A percentile compares a stretch with the other conserved stretches of the same genome.
Conservation (phyloP, 2,888 invertebrate genomes). For the Clistopyga incitator region DNA sequence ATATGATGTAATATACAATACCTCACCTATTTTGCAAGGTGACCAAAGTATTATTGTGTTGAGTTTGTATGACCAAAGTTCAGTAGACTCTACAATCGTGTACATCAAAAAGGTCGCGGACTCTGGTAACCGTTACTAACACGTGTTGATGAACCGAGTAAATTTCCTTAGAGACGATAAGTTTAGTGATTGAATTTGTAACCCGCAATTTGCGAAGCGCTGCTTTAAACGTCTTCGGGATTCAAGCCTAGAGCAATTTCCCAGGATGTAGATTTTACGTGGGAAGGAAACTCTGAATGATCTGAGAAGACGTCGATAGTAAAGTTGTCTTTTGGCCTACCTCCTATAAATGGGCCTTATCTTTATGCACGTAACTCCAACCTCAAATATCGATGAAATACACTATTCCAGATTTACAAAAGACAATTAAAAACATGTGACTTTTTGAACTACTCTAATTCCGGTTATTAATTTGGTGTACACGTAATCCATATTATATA, state of each 20-base stretch:
- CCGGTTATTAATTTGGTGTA: no score
- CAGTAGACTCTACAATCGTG: neutral
- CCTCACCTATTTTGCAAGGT: neutral
- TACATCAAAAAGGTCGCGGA: neutral
- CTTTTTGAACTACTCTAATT: no score
- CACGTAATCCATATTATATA: no score
- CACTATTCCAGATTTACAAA: no score
- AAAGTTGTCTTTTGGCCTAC: neutral
- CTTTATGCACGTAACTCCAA: no score
- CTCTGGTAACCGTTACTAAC: neutral
- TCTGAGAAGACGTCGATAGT: neutral
- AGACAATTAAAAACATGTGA: no score
- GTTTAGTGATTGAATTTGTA: neutral
- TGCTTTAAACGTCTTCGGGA: neutral
- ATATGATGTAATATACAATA: no score
- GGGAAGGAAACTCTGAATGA: neutral
- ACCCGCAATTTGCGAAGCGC: neutral
- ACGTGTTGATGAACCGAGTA: neutral
- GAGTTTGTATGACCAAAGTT: neutral
- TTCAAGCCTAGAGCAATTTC: neutral
- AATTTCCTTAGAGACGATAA: neutral
- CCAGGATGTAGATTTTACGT: neutral
- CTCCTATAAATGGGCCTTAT: no score
- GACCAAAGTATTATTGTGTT: neutral
- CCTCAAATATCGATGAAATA: no score